Percentiles rank a stretch among this genome's conserved stretches.
phyloP scores from a whole-genome alignment of 2,888 invertebrate species.

The Gymnoscelis rufifasciata region DNA sequence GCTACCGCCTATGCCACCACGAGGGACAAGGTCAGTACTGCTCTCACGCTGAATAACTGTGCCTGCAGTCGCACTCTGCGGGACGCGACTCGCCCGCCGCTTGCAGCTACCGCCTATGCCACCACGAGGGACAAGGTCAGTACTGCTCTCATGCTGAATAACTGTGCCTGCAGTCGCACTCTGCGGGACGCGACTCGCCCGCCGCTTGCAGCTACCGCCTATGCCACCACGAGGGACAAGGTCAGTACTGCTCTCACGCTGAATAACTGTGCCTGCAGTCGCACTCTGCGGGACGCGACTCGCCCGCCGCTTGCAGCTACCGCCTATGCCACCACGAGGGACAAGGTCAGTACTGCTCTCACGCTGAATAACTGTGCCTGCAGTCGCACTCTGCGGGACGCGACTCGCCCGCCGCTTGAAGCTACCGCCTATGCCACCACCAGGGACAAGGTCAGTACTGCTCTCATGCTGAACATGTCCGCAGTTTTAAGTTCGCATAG shows the following conservation, averaged over 20 bases:
- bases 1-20: conserved; percentile 75
- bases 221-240: conserved; percentile 73
- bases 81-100: conserved; percentile 64
- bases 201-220: conserved; percentile 74
- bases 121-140: conserved; percentile 72
- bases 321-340: conserved; percentile 74
- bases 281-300: conserved; percentile 49
- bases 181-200: conserved; percentile 60
- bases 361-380: background rate
- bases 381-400: conserved; percentile 37
- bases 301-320: conserved; percentile 73
- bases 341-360: conserved; percentile 48
- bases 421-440: conserved; percentile 75
- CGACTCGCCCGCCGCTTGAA: conserved; percentile 67
- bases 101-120: conserved; percentile 75
- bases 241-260: conserved; percentile 31
- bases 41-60: too few relatives aligned
- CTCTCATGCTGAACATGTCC: too few relatives aligned
- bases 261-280: too few relatives aligned
- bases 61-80: conserved; percentile 13
- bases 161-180: too few relatives aligned
- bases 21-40: conserved; percentile 63
- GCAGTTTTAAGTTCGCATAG: too few relatives aligned
- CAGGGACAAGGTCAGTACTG: conserved; percentile 63
- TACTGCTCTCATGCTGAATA: background rate